phyloP scores from a whole-genome alignment of 1,140 invertebrate species.

The Carposina sasakii region DNA sequence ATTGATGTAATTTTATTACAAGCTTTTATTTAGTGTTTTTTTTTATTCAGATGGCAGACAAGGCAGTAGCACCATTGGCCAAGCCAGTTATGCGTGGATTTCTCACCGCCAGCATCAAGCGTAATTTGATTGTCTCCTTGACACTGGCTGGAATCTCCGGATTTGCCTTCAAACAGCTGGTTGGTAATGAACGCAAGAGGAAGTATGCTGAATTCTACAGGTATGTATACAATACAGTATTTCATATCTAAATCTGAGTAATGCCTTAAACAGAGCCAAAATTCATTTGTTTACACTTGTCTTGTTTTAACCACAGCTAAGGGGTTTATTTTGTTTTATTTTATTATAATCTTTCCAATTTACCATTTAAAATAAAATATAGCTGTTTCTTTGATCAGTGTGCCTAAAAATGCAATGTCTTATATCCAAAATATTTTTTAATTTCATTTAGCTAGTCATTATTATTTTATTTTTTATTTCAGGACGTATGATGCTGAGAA shows the following conservation, averaged over 20 bases:
- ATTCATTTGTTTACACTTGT: too few species aligned
- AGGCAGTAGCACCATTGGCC: slow-evolving; percentile 42
- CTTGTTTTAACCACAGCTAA: too few species aligned
- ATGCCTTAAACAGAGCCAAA: too few species aligned
- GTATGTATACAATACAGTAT: slow-evolving; percentile 53
- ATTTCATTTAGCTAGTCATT: too few species aligned
- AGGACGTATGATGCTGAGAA: slow-evolving; percentile 74
- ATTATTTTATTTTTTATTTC: slow-evolving; percentile 29
- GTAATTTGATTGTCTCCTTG: slow-evolving; percentile 68
- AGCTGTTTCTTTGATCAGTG: too few species aligned
- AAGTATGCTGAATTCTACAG: slow-evolving; percentile 80
- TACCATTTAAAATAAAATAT: too few species aligned
- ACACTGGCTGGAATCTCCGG: slow-evolving; percentile 53
- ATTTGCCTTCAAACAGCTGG: slow-evolving; percentile 62
- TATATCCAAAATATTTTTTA: too few species aligned
- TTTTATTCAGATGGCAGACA: slow-evolving; percentile 52
- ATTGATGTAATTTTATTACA: not conserved
- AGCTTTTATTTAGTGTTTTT: not conserved
- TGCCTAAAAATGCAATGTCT: too few species aligned
- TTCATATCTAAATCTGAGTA: too few species aligned
- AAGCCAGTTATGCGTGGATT: slow-evolving; percentile 74
- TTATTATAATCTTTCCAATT: too few species aligned
- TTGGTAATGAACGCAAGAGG: slow-evolving; percentile 73
- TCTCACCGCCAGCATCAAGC: slow-evolving; percentile 72
- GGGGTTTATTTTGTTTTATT: too few species aligned